Base-by-base conservation (phyloP, 2,113 vertebrate genomes). In the Rhineura floridana region DNA sequence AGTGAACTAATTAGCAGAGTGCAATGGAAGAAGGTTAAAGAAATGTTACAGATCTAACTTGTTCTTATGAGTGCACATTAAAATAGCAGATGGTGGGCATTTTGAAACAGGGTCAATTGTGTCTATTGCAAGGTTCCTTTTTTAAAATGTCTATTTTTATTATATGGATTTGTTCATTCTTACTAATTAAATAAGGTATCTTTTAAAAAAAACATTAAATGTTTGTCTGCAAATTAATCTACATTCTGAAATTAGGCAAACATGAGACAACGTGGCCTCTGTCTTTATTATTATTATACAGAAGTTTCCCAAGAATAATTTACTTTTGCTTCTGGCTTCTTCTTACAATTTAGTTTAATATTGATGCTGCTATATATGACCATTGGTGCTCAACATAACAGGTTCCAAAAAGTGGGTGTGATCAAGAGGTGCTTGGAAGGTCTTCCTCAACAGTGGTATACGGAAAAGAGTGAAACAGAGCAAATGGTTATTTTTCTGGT, bases 141-240 rank as follows among this genome's bases (percentile, higher is more conserved):
- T 81, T 91, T 36, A 89, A 92, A 94, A 88, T 46, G 65, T 62
- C 83, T 86, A 9, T 81, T 96, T 93, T 94, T 52, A 92, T 93
- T 84, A 87, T 28, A 88, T 80, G 88, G 81, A 87, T 92, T 93
- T 91, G 65, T 59, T 79, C 10, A 73, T 90, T 8, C 30, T 48
- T 79, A 90, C 92, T 94, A 95, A 93, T 94, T 94, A 96, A 94
- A 87, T 93, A 89, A 91, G 91, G 80, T 80, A 91, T 62, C 89
- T 88, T 94, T 91, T 7, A 28, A 33, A 91, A 95, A 93, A 94
- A 93, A 92, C 89, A 92, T 93, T 95, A 94, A 95, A 91, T 80
- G 92, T 84, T 81, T 92, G 83, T 93, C 87, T 93, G 93, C 92
- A 96, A 95, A 89, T 84, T 59, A 87, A 83, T 93, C 15, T 93